Evolutionary conservation across 2,888 invertebrate genomes (phyloP).

Genomic region (Pecten maximus): DNA sequence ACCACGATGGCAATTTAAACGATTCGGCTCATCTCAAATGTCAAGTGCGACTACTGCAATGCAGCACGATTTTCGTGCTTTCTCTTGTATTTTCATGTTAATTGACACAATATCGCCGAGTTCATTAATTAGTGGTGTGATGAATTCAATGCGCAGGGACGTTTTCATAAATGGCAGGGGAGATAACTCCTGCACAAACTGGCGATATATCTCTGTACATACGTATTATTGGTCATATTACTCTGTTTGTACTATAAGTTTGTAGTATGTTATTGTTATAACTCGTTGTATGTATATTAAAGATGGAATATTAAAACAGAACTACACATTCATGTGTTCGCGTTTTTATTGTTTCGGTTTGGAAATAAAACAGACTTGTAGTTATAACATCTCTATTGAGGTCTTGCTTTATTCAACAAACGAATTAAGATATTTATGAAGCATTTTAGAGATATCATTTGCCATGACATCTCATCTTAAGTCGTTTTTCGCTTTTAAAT

Average conservation of each 20-base stretch:
- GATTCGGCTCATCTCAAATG: no score
- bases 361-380: no score
- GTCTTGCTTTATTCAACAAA: no score
- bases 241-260: background rate
- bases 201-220: background rate
- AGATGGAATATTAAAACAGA: background rate
- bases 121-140: background rate
- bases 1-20: no score
- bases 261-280: constrained; percentile 33
- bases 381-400: no score
- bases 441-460: no score
- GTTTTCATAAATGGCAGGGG: background rate
- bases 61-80: no score
- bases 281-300: constrained; percentile 25
- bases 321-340: background rate
- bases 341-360: background rate
- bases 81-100: background rate
- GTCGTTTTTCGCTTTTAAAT: no score
- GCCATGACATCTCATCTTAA: no score
- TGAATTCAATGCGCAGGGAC: background rate
- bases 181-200: background rate
- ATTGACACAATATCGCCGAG: background rate
- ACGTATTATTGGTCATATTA: background rate
- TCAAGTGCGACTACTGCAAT: no score
- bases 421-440: no score